Evolutionary conservation across 2,797 vertebrate species (phyloP), one percentile per base, ranked within the genome.

Genomic region (Rhinogobio ventralis): DNA sequence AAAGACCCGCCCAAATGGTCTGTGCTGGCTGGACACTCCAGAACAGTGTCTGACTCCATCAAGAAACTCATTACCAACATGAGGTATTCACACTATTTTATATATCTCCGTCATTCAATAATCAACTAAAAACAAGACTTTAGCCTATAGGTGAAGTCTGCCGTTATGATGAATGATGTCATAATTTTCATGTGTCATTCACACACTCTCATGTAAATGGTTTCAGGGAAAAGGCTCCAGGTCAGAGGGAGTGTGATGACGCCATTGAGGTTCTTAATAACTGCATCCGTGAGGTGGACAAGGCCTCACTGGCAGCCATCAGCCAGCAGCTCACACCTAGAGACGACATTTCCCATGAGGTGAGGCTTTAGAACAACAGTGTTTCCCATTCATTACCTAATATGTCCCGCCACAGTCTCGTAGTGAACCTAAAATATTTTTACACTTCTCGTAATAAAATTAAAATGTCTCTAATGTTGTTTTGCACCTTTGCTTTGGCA

Each of bases 61-160:
- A 99, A 99, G 96, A 99, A 98, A 85, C 96, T 99, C 33, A 99
- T 99, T 86, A 99, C 98, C 81, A 99, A 97, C 92, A 99, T 99
- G 97, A 98, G 98, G 98, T 98, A 91, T 81, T 89, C 30, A 11
- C n/a, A 25, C 9, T 20, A 60, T 9, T n/a, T n/a, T n/a, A 13
- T 17, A 45, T 42, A 45, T 14, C 6, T 3, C 74, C 14, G 19
- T 74, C 11, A 74, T 53, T 51, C 71, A 28, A 3, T 45, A 1
- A 49, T 5, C n/a, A 49, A 17, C 69, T 17, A 17, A 46, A 71
- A 14, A n/a, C 11, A 67, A 39, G 33, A 39, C 20, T 28, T 62
- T 62, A 33, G 15, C 57, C 67, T 42, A 4, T 69, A 23, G 10
- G n/a, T 25, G 11, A 60, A 20, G 36, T 30, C 15, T 23, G n/a